Conservation (phyloP, 2,888 invertebrate species). For the Dolomedes plantarius region DNA sequence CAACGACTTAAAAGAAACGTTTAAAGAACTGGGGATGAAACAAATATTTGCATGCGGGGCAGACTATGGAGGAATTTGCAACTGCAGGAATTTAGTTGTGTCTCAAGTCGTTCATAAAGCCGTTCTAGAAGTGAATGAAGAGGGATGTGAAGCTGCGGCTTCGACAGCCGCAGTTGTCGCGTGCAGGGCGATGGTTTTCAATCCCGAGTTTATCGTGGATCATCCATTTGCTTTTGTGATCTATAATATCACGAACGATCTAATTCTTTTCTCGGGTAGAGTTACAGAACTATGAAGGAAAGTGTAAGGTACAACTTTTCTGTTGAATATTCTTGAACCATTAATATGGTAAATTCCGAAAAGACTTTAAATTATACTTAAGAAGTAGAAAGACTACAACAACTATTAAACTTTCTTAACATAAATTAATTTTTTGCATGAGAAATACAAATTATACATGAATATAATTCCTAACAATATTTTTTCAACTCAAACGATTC, state of each 20-base stretch:
- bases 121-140: slow-evolving; percentile 71
- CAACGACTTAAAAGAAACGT: slow-evolving; percentile 34
- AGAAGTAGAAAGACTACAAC: too few species aligned
- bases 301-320: too few species aligned
- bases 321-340: too few species aligned
- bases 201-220: slow-evolving; percentile 36
- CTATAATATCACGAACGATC: slow-evolving; percentile 18
- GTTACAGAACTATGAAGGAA: slow-evolving; percentile 24
- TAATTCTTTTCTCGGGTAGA: slow-evolving; percentile 31
- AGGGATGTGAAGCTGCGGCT: slow-evolving; percentile 71
- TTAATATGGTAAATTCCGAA: too few species aligned
- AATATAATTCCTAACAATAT: too few species aligned
- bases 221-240: slow-evolving; percentile 47
- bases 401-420: too few species aligned
- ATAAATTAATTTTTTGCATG: too few species aligned
- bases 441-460: too few species aligned
- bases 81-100: slow-evolving; percentile 55
- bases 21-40: slow-evolving; percentile 56
- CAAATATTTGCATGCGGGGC: slow-evolving; percentile 61
- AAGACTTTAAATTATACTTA: too few species aligned
- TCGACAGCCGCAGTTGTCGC: slow-evolving; percentile 20
- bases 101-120: slow-evolving; percentile 72
- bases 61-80: slow-evolving; percentile 68
- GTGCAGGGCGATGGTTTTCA: background rate
- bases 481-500: too few species aligned